These are phyloP conservation scores for Dendroctonus valens DNA, from an alignment of 1,140 invertebrate species.

Conservation along the genomic window DNA sequence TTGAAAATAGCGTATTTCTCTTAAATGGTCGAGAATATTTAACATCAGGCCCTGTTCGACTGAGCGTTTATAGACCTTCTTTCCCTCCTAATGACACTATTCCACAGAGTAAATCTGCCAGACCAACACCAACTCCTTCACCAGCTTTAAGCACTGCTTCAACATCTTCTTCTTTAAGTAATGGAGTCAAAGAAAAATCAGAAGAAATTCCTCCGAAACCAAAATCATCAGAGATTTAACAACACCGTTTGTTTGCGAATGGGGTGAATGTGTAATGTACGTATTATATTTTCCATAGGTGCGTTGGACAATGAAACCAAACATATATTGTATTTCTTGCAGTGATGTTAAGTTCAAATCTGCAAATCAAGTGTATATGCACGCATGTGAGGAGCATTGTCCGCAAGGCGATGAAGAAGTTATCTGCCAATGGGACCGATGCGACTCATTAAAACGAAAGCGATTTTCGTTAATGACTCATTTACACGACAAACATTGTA, in stretches of 20 bases:
- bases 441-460: constrained; percentile 82
- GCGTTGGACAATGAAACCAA: background rate
- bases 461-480: constrained; percentile 92
- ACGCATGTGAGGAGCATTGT: constrained; percentile 81
- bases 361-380: constrained; percentile 79
- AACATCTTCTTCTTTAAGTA: constrained; percentile 42
- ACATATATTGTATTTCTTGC: constrained; percentile 14
- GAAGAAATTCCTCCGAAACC: constrained; percentile 36
- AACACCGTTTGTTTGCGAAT: constrained; percentile 81
- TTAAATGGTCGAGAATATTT: too few species aligned
- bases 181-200: constrained; percentile 28
- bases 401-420: constrained; percentile 66
- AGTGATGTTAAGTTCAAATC: constrained; percentile 67
- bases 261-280: constrained; percentile 84
- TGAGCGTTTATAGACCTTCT: too few species aligned
- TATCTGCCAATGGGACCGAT: constrained; percentile 73
- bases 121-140: constrained; percentile 45
- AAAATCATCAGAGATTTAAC: constrained; percentile 45
- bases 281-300: constrained; percentile 20
- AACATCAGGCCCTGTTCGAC: too few species aligned
- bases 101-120: constrained; percentile 50
- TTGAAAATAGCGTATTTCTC: too few species aligned
- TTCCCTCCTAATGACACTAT: constrained; percentile 51
- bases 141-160: constrained; percentile 48
- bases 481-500: constrained; percentile 88